Evolutionary conservation across 1,140 invertebrate genomes (phyloP).

Genomic region (Drosophila murphyi): DNA sequence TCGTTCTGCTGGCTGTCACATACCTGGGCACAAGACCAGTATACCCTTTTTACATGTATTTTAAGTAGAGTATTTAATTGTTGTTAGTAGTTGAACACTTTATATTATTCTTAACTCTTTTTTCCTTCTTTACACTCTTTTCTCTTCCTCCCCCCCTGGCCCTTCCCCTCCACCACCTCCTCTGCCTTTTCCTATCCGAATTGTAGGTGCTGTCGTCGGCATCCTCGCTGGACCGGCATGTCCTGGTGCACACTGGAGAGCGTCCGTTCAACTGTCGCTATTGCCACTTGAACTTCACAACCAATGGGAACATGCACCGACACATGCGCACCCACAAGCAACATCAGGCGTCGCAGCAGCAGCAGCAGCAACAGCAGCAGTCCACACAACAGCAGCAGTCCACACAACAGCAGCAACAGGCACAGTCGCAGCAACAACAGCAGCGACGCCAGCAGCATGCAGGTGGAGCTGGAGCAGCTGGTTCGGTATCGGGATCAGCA

Average conservation of each 20-base stretch:
- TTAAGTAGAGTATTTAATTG: neutral
- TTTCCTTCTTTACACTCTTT: neutral
- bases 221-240: constrained; percentile 91
- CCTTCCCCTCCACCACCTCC: neutral
- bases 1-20: too few relatives aligned
- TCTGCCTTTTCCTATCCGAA: neutral
- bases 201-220: constrained; percentile 89
- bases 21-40: too few relatives aligned
- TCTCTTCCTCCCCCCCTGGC: neutral
- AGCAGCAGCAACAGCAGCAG: constrained; percentile 42
- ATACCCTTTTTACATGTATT: too few relatives aligned
- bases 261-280: constrained; percentile 91
- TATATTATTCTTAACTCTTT: neutral
- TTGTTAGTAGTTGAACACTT: neutral
- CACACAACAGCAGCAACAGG: constrained; percentile 28
- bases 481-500: constrained; percentile 7
- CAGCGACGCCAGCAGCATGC: constrained; percentile 34
- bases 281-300: constrained; percentile 93
- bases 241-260: constrained; percentile 90
- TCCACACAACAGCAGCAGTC: constrained; percentile 75
- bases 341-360: constrained; percentile 78
- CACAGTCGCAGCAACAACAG: constrained; percentile 11
- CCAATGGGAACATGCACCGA: constrained; percentile 95
- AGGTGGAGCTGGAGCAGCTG: neutral
- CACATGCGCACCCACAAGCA: constrained; percentile 91